Base-by-base conservation (phyloP, 2,888 invertebrate species). In the Agrilus biguttatus region DNA sequence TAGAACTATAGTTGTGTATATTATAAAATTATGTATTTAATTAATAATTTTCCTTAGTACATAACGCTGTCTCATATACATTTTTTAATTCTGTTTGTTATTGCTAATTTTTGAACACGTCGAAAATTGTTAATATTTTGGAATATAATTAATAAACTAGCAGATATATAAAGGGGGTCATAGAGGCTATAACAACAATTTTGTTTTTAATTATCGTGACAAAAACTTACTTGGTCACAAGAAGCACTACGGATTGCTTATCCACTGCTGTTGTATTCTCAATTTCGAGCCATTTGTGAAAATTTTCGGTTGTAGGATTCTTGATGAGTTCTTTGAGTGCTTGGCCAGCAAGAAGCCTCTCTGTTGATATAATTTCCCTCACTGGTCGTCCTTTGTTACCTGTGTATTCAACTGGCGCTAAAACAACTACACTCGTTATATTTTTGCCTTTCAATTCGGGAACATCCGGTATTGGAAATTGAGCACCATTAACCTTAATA, bases 351-450 rank as follows among this genome's bases (percentile, higher is more conserved):
- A 40, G 37, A 35, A 57, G 48, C 10, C 61, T 53, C 33, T 47
- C 47, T 45, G 81, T 80, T 38, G 83, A 65, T 58, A 84, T 84
- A 58, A 77, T 77, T 38, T 68, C 68, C 42, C 66, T 63, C 0
- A 73, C 64, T 44, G 75, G 69, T 51, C 79, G 67, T 56, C 76
- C 72, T 42, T 68, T 66, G 53, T 78, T 70, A 45, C 63, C 59
- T 37, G 64, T 68, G 45, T 83, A 83, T 60, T 83, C 80, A 2
- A 88, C 83, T 0, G 88, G 88, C 3, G 88, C 88, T 48, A 89
- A 62, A 2, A 88, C 86, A 1, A 89, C 88, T 2, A 89, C 87
- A 57, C 87, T 87, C 8, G 84, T 78, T n/a, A 89, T 78, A 59
- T 74, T 79, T 56, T 81, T 80, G 39, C 83, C 85, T 55, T 73